phyloP scores from a whole-genome alignment of 92 coral and sea anemone genomes.

The Pocillopora meandrina region DNA sequence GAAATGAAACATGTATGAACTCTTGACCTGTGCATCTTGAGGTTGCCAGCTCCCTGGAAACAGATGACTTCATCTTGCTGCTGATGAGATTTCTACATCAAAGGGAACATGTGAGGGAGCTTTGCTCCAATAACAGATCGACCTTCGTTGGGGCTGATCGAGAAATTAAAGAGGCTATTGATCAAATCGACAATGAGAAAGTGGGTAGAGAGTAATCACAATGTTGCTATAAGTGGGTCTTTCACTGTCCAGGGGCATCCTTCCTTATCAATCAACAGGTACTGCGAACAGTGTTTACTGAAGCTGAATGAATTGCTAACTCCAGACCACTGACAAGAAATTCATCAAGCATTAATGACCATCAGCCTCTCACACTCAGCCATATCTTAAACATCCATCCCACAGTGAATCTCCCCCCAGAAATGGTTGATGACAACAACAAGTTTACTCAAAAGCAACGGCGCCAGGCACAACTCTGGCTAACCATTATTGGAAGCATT shows the following conservation, averaged over 20 bases:
- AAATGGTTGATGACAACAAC: too few species aligned
- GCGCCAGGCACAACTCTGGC: too few species aligned
- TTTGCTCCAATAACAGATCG: constrained; percentile 25
- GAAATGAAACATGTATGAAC: too few species aligned
- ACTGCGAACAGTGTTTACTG: constrained; percentile 58
- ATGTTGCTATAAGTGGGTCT: constrained; percentile 50
- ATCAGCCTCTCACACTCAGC: constrained; percentile 39
- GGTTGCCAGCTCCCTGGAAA: constrained; percentile 44
- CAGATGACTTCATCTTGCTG: constrained; percentile 30
- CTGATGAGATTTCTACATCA: constrained; percentile 8
- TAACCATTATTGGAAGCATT: too few species aligned
- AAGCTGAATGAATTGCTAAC: constrained; percentile 65
- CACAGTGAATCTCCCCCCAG: constrained; percentile 4
- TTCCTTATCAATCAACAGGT: constrained; percentile 47
- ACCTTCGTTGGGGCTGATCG: constrained; percentile 37
- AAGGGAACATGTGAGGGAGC: constrained; percentile 22
- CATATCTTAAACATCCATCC: constrained; percentile 43
- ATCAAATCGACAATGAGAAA: constrained; percentile 20
- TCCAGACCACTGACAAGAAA: constrained; percentile 60
- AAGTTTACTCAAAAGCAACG: too few species aligned
- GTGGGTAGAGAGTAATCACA: constrained; percentile 23
- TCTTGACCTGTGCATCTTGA: constrained; percentile 58
- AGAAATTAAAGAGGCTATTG: constrained; percentile 28
- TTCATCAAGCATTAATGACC: constrained; percentile 39
- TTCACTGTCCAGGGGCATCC: constrained; percentile 58